Conservation (phyloP, 2,888 invertebrate genomes). For the Diloba caeruleocephala region DNA sequence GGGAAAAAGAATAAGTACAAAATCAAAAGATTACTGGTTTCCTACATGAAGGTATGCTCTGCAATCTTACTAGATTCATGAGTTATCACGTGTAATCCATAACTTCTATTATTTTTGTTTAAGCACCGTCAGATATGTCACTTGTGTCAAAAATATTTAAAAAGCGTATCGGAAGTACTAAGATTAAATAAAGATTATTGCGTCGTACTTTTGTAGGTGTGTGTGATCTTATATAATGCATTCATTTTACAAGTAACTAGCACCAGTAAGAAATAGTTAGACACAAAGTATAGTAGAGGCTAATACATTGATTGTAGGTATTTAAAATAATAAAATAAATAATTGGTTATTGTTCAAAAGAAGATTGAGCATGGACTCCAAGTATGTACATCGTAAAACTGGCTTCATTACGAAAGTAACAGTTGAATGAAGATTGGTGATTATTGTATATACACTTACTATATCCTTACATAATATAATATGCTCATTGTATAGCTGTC, state of each 20-base stretch:
- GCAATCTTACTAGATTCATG: no score
- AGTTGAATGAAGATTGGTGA: conserved; percentile 20
- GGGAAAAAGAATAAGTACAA: no score
- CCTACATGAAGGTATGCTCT: no score
- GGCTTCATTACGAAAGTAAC: conserved; percentile 44
- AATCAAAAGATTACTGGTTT: no score
- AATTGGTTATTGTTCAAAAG: conserved; percentile 30
- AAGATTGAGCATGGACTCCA: conserved; percentile 28
- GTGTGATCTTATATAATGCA: conserved; percentile 12
- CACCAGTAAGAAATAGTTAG: conserved; percentile 25
- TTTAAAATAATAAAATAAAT: conserved; percentile 14
- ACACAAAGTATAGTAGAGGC: no score
- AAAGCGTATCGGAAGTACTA: conserved; percentile 1
- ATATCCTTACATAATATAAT: conserved; percentile 67
- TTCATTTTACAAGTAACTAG: conserved; percentile 9
- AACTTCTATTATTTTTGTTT: no score
- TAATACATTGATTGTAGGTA: conserved; percentile 39
- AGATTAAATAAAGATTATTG: conserved; percentile 4
- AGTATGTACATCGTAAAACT: conserved; percentile 45
- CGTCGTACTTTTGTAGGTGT: conserved; percentile 16
- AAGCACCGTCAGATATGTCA: no score
- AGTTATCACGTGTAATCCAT: no score
- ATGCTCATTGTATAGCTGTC: conserved; percentile 80
- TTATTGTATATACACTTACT: conserved; percentile 51
- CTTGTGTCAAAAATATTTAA: conserved; percentile 1